Percentiles rank a stretch among this genome's conserved stretches.
These are phyloP conservation scores for Desmophyllum pertusum DNA, from an alignment of 92 coral and sea anemone species.

Conservation along the genomic window DNA sequence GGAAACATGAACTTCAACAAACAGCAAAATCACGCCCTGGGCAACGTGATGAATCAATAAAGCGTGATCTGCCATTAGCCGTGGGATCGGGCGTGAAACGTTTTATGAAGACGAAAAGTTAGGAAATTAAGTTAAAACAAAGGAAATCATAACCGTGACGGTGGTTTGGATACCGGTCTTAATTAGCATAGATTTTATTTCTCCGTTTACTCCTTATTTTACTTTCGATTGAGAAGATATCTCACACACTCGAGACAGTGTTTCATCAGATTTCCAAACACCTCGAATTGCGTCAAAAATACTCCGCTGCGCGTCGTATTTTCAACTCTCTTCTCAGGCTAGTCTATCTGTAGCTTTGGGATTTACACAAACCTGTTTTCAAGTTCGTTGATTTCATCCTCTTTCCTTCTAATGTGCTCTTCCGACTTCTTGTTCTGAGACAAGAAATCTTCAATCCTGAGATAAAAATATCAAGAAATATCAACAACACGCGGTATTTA, in stretches of 20 bases:
- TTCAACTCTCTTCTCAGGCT: too few relatives aligned
- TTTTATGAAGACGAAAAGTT: background rate
- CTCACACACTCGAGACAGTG: too few relatives aligned
- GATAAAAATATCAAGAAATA: background rate
- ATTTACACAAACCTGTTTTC: slow-evolving; percentile 31
- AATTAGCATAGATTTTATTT: too few relatives aligned
- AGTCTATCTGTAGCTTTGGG: background rate
- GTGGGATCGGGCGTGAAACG: background rate
- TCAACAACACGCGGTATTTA: background rate
- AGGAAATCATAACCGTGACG: too few relatives aligned
- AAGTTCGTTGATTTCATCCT: slow-evolving; percentile 69
- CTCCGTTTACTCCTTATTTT: too few relatives aligned
- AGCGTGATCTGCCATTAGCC: background rate
- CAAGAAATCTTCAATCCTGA: slow-evolving; percentile 76
- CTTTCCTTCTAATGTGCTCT: slow-evolving; percentile 64
- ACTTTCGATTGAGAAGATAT: too few relatives aligned
- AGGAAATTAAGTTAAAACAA: too few relatives aligned
- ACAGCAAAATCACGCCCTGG: background rate
- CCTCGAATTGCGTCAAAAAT: too few relatives aligned
- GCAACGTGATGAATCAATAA: too few relatives aligned
- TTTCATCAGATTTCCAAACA: too few relatives aligned
- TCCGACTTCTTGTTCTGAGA: slow-evolving; percentile 69
- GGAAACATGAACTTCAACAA: background rate
- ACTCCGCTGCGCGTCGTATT: too few relatives aligned
- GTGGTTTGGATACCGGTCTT: too few relatives aligned